Conservation (phyloP, 2,888 invertebrate species). For the Drosophila affinis region DNA sequence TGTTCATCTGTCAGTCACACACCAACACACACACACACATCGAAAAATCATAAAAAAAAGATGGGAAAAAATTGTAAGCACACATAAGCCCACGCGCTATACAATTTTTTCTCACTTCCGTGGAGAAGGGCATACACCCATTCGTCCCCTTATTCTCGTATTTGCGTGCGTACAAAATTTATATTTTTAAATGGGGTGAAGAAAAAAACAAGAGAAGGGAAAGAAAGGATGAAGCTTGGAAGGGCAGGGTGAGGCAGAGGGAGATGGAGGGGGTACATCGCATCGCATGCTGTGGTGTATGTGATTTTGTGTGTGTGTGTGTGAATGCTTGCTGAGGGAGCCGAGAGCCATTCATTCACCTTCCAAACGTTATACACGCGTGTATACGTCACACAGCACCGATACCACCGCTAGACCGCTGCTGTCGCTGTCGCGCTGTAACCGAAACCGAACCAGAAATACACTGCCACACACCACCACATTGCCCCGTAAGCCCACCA, state of each 20-base stretch:
- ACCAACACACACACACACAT: constrained; percentile 4
- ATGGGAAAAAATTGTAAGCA: constrained; percentile 18
- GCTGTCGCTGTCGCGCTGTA: constrained; percentile 24
- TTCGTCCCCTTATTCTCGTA: constrained; percentile 8
- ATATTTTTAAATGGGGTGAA: constrained; percentile 5
- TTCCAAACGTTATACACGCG: constrained; percentile 28
- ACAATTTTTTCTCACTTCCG: constrained; percentile 41
- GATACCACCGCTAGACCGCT: constrained; percentile 39
- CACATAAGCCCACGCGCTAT: constrained; percentile 38
- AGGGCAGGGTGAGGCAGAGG: no score
- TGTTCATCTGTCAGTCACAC: constrained; percentile 3
- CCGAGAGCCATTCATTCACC: constrained; percentile 61
- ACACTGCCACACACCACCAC: constrained; percentile 55
- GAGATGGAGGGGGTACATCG: neutral
- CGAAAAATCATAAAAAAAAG: constrained; percentile 4
- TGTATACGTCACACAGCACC: constrained; percentile 56
- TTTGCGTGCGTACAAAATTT: constrained; percentile 4
- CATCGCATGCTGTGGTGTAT: constrained; percentile 1
- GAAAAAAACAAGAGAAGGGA: constrained; percentile 1
- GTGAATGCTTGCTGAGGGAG: constrained; percentile 25
- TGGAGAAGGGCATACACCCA: constrained; percentile 34
- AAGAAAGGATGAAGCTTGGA: neutral
- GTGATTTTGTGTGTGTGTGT: constrained; percentile 5
- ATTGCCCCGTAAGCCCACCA: constrained; percentile 43
- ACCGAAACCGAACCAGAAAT: constrained; percentile 45